Base-by-base conservation (phyloP, 2,797 vertebrate genomes). In the Champsocephalus gunnari region DNA sequence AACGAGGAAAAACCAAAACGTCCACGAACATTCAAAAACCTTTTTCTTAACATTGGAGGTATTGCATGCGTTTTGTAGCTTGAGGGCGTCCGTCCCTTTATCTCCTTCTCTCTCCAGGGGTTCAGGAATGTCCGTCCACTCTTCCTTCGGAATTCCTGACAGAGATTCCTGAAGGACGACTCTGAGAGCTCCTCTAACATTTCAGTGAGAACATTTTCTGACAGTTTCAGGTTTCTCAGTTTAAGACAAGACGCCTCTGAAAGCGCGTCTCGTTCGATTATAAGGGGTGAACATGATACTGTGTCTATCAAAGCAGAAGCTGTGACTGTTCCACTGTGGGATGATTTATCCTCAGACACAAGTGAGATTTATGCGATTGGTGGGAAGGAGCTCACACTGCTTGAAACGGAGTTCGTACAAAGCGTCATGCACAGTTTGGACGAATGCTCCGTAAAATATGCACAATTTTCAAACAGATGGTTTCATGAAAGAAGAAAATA, bases 151-250 rank as follows among this genome's bases (percentile, higher is more conserved):
- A 65, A 82, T 88, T 85, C 84, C 82, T 49, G 55, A 16, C n/a
- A 9, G 34, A 34, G 68, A 80, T 74, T 86, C 74, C 70, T 11
- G 47, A 34, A 19, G 12, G 32, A 49, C 60, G 43, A 44, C 55
- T 54, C 47, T 79, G 45, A 3, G 54, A 14, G 55, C 54, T 61
- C 66, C 19, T 83, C 78, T 87, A 41, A 0, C 45, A 34, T 85
- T 87, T 69, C 81, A 81, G 51, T 8, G 75, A 55, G 62, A 74
- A 77, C 61, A 41, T 68, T 73, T 81, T 73, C 62, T 65, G 60
- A 19, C 68, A 50, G 86, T 60, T 82, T 85, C 48, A 17, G 12
- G 53, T 71, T 80, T 77, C 74, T 13, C 66, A 0, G 45, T 72
- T 64, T 65, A 19, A 66, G 77, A 59, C 63, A 3, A 69, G 56